Base-by-base conservation (phyloP, 2,888 invertebrate genomes). In the Eupeodes latifasciatus region DNA sequence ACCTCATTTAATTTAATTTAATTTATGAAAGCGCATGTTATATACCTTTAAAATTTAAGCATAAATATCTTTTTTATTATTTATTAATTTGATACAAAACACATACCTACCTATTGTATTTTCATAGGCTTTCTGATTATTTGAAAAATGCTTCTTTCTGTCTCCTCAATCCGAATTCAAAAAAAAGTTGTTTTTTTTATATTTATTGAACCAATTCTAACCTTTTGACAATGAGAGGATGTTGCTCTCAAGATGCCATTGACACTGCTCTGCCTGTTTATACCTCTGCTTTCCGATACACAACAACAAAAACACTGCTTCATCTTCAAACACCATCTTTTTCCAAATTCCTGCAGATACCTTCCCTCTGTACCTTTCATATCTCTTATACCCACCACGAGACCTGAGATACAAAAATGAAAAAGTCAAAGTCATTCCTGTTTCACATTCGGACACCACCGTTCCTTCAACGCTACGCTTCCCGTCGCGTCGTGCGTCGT, bases 391-490 rank as follows among this genome's bases (percentile, higher is more conserved):
- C 40, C 40, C 40, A 55, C 55, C 71, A 16, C 4, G 34, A 49
- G 6, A 66, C 40, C 4, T 9, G 11, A 16, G 3, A 19, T 2
- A 69, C 51, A 51, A 69, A 40, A 27, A 12, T 16, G 12, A 27
- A 69, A 40, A 85, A 85, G 77, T 84, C 85, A 40, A 85, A 81
- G 77, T 84, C 85, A 88, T 88, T 88, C 77, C 76, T 66, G 76
- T 84, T 81, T 74, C 67, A 62, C 71, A 53, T 84, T 86, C 85
- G 77, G 85, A 88, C 81, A 81, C 67, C 81, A 74, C 9, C 40
- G 40, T 40, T 40, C 40, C 6, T 88, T 85, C 55, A 19, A 71
- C 69, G 51, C 27, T 27, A 27, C 27, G 27, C 27, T 27, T 27
- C 27, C 27, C 27, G 27, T 3, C 27, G 27, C 2, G 1, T 27